Percentiles rank a stretch among this genome's conserved stretches.
Conservation (phyloP, 2,113 vertebrate genomes). For the Notiomystis cincta region DNA sequence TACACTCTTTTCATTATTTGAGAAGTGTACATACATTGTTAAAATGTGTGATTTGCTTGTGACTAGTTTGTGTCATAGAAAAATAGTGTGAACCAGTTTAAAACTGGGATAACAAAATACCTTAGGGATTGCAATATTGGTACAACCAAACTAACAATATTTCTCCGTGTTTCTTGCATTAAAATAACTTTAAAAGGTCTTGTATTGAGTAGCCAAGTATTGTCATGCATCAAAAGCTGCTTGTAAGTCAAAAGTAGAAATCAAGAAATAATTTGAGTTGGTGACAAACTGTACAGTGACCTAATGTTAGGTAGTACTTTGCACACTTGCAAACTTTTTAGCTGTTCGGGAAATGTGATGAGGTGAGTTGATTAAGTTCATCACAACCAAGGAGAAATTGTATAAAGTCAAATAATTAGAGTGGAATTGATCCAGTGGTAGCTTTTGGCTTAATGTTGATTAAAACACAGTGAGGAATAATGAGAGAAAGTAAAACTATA, state of each 20-base stretch:
- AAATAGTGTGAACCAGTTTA: background rate
- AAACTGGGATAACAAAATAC: background rate
- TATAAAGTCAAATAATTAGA: background rate
- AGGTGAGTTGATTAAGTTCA: background rate
- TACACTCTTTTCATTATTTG: background rate
- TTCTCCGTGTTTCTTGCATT: background rate
- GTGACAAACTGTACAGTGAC: background rate
- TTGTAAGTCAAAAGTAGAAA: background rate
- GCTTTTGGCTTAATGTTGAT: background rate
- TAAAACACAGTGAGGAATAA: background rate
- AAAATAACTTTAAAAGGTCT: background rate
- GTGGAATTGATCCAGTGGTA: background rate
- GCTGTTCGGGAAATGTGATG: background rate
- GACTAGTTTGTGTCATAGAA: background rate
- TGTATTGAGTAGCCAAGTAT: background rate
- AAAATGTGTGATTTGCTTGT: background rate
- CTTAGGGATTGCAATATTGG: background rate
- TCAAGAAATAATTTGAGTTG: background rate
- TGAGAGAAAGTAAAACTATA: background rate
- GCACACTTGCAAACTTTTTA: background rate
- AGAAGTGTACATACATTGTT: background rate
- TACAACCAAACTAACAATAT: background rate
- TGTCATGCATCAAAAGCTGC: background rate
- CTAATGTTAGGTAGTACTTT: background rate
- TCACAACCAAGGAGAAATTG: background rate